phyloP scores from a whole-genome alignment of 2,888 invertebrate genomes.

The Phalangium opilio region DNA sequence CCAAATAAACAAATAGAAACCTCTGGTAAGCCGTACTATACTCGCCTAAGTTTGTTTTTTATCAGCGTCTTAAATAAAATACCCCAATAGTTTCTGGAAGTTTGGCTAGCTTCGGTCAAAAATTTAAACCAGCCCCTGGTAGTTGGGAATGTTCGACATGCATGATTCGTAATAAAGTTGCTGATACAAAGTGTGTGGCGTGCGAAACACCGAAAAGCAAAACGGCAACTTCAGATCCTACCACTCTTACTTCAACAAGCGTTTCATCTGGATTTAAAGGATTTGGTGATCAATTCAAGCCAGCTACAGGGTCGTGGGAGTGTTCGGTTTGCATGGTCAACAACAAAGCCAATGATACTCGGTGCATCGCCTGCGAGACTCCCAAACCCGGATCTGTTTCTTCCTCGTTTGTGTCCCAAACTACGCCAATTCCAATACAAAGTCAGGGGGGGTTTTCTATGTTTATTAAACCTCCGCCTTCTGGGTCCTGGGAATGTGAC shows the following conservation, averaged over 20 bases:
- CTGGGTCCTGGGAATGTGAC: constrained; percentile 28
- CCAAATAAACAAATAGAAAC: no score
- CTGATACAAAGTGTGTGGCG: constrained; percentile 6
- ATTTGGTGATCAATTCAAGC: constrained; percentile 1
- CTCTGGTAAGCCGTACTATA: no score
- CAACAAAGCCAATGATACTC: constrained; percentile 2
- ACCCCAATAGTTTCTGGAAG: no score
- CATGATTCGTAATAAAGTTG: constrained; percentile 5
- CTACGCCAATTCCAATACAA: no score
- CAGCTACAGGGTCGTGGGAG: constrained; percentile 5
- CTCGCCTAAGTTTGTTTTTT: no score
- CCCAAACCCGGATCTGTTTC: not conserved
- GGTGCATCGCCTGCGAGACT: constrained; percentile 12
- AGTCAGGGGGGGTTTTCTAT: no score
- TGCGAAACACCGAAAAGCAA: constrained; percentile 9
- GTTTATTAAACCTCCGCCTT: constrained; percentile 3
- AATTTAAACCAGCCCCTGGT: not conserved
- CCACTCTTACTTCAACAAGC: no score
- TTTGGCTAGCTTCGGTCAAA: not conserved
- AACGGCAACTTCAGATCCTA: no score
- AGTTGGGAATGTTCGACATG: constrained; percentile 10
- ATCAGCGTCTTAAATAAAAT: no score
- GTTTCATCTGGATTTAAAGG: not conserved
- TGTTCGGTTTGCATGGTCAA: constrained; percentile 8
- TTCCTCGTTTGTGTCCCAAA: no score